A percentile compares a stretch with the other conserved stretches of the same genome.
Evolutionary conservation across 2,888 invertebrate genomes (phyloP).

Genomic region (Tenthredo notha): DNA sequence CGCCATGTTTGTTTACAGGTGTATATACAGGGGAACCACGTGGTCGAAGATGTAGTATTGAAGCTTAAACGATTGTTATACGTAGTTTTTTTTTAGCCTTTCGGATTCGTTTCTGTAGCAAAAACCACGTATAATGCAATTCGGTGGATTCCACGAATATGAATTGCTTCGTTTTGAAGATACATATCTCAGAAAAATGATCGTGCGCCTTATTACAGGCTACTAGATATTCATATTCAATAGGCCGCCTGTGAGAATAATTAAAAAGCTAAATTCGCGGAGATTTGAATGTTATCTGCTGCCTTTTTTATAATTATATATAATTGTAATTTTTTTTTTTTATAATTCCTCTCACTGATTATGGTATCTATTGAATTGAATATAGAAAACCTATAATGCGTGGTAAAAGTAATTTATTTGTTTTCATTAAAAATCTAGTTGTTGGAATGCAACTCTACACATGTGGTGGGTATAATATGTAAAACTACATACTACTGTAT

Average conservation of each 20-base stretch:
- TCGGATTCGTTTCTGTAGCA: not conserved
- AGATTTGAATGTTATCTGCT: not conserved
- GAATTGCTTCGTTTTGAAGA: not conserved
- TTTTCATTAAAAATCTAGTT: conserved; percentile 75
- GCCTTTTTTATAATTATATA: not conserved
- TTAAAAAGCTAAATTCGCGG: not conserved
- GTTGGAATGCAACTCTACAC: conserved; percentile 77
- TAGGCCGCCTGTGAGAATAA: not conserved
- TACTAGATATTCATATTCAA: not conserved
- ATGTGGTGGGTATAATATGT: conserved; percentile 76
- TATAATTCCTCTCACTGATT: not conserved
- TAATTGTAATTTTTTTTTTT: not conserved
- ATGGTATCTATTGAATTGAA: not conserved
- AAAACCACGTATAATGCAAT: not conserved
- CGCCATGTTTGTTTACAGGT: conserved; percentile 26
- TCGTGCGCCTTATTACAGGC: not conserved
- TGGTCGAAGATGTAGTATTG: not conserved
- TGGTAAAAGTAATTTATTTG: conserved; percentile 37
- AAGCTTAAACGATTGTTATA: not conserved
- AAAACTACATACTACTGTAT: conserved; percentile 76
- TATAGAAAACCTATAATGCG: not conserved
- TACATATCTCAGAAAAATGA: not conserved
- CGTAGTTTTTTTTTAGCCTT: not conserved
- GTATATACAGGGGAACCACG: not conserved
- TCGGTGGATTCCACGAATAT: not conserved